These are phyloP conservation scores for Melanostigma gelatinosum DNA, from an alignment of 2,113 vertebrate genomes.

Conservation along the genomic window DNA sequence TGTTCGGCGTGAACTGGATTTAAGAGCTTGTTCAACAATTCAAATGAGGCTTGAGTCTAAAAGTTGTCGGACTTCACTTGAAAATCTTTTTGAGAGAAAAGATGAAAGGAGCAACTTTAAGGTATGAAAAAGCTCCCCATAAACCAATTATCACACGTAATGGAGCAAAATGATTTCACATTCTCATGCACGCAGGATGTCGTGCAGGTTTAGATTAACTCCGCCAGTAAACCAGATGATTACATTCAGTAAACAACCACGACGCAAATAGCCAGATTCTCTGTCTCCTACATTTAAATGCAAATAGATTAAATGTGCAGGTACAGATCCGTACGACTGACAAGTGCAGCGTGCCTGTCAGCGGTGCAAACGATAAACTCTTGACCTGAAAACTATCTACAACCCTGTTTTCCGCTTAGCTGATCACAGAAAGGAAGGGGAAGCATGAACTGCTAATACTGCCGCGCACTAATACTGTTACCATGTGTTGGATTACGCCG, in stretches of 20 bases:
- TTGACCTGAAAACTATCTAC: background rate
- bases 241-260: conserved; percentile 51
- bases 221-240: conserved; percentile 65
- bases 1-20: conserved; percentile 25
- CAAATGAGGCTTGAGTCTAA: conserved; percentile 4
- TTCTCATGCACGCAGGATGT: conserved; percentile 64
- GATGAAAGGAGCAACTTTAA: conserved; percentile 40
- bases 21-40: conserved; percentile 29
- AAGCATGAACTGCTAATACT: background rate
- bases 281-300: conserved; percentile 6
- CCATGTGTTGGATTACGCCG: background rate
- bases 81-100: conserved; percentile 18
- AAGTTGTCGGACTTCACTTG: conserved; percentile 21
- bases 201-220: conserved; percentile 61
- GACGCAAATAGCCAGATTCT: conserved; percentile 20
- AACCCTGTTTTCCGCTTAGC: background rate
- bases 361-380: background rate
- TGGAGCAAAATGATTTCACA: conserved; percentile 73
- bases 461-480: background rate
- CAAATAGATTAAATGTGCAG: conserved; percentile 12
- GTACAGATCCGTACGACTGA: conserved; percentile 8
- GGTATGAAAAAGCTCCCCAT: conserved; percentile 56
- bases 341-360: background rate
- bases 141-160: conserved; percentile 80
- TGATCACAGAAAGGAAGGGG: background rate